Conservation (phyloP, 2,888 invertebrate genomes). For the Drosophila demipolita region DNA sequence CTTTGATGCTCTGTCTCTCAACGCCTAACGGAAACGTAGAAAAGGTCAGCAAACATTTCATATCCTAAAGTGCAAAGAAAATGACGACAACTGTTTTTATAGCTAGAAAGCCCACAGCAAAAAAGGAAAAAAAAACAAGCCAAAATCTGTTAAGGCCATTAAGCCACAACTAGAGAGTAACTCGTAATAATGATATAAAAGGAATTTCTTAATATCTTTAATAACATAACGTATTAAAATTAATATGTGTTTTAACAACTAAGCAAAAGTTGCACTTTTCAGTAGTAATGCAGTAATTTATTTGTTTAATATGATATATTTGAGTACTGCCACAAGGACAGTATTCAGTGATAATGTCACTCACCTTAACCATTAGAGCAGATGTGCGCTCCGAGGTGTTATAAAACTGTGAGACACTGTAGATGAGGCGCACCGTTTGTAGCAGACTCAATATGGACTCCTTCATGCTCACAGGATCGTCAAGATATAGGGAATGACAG, state of each 20-base stretch:
- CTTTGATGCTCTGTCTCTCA: neutral
- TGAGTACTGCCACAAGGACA: constrained; percentile 36
- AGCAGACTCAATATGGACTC: constrained; percentile 94
- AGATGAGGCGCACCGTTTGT: constrained; percentile 96
- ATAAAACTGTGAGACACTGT: constrained; percentile 97
- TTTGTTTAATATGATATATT: neutral
- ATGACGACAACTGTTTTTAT: neutral
- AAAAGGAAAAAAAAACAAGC: neutral
- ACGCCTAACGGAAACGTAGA: neutral
- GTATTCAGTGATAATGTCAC: neutral
- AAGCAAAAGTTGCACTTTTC: neutral
- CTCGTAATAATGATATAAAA: neutral
- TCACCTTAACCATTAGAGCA: constrained; percentile 96
- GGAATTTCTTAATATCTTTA: neutral
- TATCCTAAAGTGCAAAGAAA: neutral
- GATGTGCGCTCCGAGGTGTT: constrained; percentile 98
- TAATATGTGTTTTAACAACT: neutral
- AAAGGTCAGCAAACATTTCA: neutral
- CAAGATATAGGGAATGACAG: constrained; percentile 96
- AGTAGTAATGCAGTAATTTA: neutral
- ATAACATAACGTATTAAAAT: neutral
- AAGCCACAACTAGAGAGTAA: neutral
- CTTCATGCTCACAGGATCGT: constrained; percentile 96
- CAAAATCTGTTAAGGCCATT: neutral
- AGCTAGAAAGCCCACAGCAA: neutral